Percentiles rank a stretch among this genome's conserved stretches.
These are phyloP conservation scores for Siniperca knerii DNA, from an alignment of 2,113 vertebrate genomes.

Conservation along the genomic window DNA sequence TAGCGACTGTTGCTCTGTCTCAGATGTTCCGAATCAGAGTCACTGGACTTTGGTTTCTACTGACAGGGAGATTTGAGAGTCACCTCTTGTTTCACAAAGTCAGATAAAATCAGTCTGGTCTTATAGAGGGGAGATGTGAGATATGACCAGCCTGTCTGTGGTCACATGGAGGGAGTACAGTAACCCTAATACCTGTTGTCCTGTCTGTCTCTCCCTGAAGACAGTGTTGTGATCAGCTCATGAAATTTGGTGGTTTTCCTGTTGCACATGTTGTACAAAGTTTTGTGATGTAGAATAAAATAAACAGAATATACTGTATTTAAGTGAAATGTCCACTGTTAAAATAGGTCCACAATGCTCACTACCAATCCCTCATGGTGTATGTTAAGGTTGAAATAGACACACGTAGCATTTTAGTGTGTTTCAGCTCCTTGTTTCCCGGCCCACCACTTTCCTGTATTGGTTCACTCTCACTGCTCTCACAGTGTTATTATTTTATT, in stretches of 20 bases:
- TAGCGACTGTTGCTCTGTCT: conserved; percentile 48
- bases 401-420: too few species aligned
- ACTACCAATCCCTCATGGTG: neutral
- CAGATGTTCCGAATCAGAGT: conserved; percentile 41
- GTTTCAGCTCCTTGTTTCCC: neutral
- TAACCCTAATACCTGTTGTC: conserved; percentile 3
- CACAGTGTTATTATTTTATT: too few species aligned
- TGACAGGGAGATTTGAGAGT: conserved; percentile 16
- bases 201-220: conserved; percentile 4
- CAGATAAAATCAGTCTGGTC: conserved; percentile 34
- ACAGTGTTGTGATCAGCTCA: neutral
- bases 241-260: neutral
- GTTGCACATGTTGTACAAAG: neutral
- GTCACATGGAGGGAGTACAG: neutral
- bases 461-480: too few species aligned
- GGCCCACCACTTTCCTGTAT: neutral
- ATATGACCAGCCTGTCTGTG: neutral
- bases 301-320: neutral
- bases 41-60: conserved; percentile 26
- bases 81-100: conserved; percentile 21
- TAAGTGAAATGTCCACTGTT: neutral
- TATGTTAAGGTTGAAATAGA: neutral
- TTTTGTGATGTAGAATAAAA: neutral
- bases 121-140: conserved; percentile 21
- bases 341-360: neutral